Conservation (phyloP, 2,888 invertebrate genomes). For the Venustoraphidia nigricollis region DNA sequence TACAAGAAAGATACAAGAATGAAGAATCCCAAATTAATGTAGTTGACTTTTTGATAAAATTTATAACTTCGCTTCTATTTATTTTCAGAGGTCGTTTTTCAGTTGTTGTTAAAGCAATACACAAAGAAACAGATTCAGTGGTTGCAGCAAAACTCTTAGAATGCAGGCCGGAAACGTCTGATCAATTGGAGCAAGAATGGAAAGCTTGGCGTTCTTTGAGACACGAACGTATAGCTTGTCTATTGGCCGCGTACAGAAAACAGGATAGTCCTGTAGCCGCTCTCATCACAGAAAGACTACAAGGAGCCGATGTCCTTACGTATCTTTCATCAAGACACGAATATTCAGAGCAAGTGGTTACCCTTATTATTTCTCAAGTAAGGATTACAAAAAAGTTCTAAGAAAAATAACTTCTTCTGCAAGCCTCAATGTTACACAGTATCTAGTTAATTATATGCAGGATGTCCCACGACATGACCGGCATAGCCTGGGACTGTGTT, state of each 20-base stretch:
- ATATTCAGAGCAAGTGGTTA: conserved; percentile 86
- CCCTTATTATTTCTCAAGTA: conserved; percentile 68
- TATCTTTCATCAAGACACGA: conserved; percentile 79
- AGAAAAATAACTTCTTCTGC: too few relatives aligned
- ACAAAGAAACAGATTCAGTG: conserved; percentile 56
- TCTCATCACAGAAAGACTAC: conserved; percentile 66
- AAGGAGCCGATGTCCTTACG: conserved; percentile 82
- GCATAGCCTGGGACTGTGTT: too few relatives aligned
- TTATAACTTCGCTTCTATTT: background rate
- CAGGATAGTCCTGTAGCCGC: conserved; percentile 51
- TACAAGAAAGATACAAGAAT: too few relatives aligned
- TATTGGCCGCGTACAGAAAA: conserved; percentile 56
- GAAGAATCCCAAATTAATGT: background rate
- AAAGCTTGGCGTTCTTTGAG: conserved; percentile 65
- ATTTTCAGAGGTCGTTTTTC: conserved; percentile 65
- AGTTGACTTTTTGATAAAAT: background rate
- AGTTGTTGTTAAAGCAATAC: conserved; percentile 66
- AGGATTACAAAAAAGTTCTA: conserved; percentile 3
- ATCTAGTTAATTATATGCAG: too few relatives aligned
- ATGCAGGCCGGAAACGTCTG: conserved; percentile 44
- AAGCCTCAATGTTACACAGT: too few relatives aligned
- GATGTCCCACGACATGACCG: too few relatives aligned
- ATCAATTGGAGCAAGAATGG: conserved; percentile 61
- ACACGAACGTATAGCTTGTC: conserved; percentile 74
- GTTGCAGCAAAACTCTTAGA: conserved; percentile 76